These are phyloP conservation scores for Conomelus anceps DNA, from an alignment of 2,888 invertebrate species.

Conservation along the genomic window DNA sequence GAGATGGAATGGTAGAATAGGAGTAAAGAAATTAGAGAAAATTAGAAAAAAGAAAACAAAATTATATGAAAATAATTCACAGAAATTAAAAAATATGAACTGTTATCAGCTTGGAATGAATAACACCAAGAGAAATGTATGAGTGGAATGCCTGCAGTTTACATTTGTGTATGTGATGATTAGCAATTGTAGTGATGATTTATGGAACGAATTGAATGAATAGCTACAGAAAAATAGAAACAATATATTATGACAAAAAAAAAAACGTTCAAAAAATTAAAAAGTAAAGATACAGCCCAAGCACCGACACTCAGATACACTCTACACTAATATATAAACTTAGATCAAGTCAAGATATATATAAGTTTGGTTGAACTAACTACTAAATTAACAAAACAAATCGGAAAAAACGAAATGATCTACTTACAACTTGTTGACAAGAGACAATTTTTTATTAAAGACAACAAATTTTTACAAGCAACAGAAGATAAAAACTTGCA, in stretches of 20 bases:
- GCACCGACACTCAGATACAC: not conserved
- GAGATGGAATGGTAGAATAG: no score
- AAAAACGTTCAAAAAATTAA: not conserved
- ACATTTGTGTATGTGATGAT: no score
- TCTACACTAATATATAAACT: not conserved
- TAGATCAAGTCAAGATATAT: not conserved
- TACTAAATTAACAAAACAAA: not conserved
- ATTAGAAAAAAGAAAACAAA: no score
- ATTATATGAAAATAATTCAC: no score
- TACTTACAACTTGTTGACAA: not conserved
- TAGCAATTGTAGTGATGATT: no score
- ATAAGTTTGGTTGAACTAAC: not conserved
- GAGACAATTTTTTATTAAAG: not conserved
- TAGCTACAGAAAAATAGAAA: not conserved
- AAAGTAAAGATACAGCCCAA: not conserved
- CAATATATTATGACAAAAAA: not conserved
- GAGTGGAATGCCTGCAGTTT: no score
- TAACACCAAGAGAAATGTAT: no score
- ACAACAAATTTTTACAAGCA: not conserved
- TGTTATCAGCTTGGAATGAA: no score
- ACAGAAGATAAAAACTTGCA: not conserved
- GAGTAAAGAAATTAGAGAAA: no score
- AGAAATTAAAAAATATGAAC: no score
- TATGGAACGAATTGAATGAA: no score
- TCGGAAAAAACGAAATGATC: not conserved